Conservation (phyloP, 2,113 vertebrate species). For the Passer domesticus region DNA sequence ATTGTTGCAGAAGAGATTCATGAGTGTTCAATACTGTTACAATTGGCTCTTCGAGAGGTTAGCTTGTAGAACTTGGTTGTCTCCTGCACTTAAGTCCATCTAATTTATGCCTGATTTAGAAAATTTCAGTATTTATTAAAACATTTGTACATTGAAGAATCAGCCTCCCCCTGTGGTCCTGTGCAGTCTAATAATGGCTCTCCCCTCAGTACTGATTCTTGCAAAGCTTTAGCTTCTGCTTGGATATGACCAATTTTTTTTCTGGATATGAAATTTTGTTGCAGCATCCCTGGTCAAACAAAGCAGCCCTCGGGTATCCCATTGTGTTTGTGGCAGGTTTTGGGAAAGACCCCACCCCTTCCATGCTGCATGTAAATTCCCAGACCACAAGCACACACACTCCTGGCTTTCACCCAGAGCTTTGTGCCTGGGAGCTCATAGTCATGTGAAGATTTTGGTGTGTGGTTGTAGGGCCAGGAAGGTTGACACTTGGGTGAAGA, state of each 20-base stretch:
- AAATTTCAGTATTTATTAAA: neutral
- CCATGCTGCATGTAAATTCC: neutral
- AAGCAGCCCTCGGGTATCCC: neutral
- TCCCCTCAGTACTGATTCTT: neutral
- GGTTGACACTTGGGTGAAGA: neutral
- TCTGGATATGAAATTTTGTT: neutral
- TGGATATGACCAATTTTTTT: neutral
- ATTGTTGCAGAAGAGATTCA: neutral
- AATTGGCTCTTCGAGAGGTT: neutral
- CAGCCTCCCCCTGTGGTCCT: neutral
- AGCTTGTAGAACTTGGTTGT: neutral
- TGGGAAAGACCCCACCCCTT: neutral
- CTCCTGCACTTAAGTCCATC: neutral
- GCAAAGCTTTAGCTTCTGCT: neutral
- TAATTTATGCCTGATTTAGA: neutral
- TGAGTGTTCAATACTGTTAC: neutral
- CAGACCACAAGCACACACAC: neutral
- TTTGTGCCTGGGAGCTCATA: neutral
- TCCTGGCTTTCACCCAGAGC: neutral
- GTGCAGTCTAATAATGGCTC: neutral
- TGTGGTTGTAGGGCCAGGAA: neutral
- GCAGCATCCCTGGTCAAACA: accelerated
- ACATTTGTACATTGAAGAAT: neutral
- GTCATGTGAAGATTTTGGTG: neutral
- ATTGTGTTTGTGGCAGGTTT: neutral